Conservation (phyloP, 2,113 vertebrate species). For the Mesoclemmys tuberculata region DNA sequence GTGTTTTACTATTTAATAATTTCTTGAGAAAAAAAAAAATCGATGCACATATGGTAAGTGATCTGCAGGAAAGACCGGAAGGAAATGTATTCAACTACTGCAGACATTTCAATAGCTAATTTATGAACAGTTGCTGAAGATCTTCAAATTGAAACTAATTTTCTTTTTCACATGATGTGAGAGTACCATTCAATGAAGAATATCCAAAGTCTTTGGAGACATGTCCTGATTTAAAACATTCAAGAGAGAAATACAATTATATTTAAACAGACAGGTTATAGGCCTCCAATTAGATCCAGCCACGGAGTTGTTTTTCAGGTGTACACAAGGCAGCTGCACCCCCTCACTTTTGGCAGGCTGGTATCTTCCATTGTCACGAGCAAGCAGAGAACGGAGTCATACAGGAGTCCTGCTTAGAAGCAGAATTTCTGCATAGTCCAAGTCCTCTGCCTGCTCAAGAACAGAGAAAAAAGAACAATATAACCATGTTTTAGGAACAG, state of each 20-base stretch:
- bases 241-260: background rate
- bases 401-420: background rate
- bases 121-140: background rate
- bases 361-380: background rate
- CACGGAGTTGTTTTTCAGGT: background rate
- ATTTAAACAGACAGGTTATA: background rate
- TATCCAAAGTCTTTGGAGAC: background rate
- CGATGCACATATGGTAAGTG: background rate
- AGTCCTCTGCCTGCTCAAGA: background rate
- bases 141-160: background rate
- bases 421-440: background rate
- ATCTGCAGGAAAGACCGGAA: background rate
- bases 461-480: background rate
- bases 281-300: background rate
- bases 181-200: background rate
- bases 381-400: background rate
- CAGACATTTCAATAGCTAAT: background rate
- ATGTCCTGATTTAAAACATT: background rate
- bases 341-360: background rate
- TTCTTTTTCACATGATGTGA: background rate
- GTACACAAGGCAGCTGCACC: background rate
- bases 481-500: background rate
- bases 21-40: background rate
- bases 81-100: background rate
- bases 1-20: background rate